Conservation (phyloP, 2,888 invertebrate species). For the Megastigmus dorsalis region DNA sequence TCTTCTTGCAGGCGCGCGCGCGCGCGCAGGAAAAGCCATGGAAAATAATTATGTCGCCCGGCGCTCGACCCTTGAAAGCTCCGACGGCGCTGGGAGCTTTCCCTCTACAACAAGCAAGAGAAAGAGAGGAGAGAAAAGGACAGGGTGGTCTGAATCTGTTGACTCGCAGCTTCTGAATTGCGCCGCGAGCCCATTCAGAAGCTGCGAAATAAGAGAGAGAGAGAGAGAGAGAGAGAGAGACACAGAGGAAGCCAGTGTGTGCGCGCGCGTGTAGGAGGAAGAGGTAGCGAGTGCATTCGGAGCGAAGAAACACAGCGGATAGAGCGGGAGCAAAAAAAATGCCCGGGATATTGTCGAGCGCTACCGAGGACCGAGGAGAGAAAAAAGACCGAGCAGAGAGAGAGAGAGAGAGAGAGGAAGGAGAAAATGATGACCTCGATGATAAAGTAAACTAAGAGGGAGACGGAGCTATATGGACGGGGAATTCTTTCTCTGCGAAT, state of each 20-base stretch:
- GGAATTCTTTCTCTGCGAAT: conserved; percentile 12
- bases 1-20: not conserved
- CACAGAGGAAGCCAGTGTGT: not conserved
- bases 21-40: not conserved
- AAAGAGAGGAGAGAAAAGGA: not conserved
- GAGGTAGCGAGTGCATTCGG: not conserved
- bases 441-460: conserved; percentile 27
- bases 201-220: not conserved
- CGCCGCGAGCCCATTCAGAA: not conserved
- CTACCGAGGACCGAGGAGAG: not conserved
- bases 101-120: not conserved
- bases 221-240: not conserved
- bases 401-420: not conserved
- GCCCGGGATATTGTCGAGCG: not conserved
- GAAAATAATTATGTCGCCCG: conserved; percentile 21
- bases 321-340: not conserved
- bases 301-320: conserved; percentile 10
- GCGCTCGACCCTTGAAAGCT: not conserved
- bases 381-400: not conserved
- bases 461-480: not conserved
- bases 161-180: not conserved
- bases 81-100: not conserved
- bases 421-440: conserved; percentile 26
- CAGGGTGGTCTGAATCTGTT: conserved; percentile 18
- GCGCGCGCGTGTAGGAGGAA: not conserved